phyloP scores from a whole-genome alignment of 2,797 vertebrate genomes.

The Eulemur rubriventer region DNA sequence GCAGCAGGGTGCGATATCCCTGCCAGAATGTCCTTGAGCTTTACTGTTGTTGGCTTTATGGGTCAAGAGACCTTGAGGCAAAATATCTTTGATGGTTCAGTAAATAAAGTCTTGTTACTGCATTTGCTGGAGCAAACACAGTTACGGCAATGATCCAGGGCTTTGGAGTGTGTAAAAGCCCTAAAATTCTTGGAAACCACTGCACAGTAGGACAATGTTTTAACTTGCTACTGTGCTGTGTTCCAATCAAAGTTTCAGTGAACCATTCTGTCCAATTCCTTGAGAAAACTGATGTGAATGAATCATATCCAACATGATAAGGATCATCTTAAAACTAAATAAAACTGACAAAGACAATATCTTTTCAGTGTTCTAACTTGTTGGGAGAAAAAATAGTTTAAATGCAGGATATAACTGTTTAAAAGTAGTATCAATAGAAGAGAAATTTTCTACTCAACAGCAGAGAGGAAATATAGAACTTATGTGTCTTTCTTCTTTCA shows the following conservation, averaged over 20 bases:
- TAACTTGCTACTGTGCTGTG: background rate
- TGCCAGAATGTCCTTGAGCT: background rate
- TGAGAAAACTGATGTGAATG: background rate
- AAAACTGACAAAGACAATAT: background rate
- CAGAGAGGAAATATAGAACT: conserved; percentile 3
- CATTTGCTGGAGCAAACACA: conserved; percentile 34
- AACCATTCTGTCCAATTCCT: conserved; percentile 3
- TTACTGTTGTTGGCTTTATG: conserved; percentile 26
- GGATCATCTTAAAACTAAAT: conserved; percentile 9
- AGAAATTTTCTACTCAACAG: conserved; percentile 15
- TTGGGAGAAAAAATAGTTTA: conserved; percentile 31
- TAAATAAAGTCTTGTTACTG: conserved; percentile 19
- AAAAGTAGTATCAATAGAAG: background rate
- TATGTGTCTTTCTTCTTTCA: background rate
- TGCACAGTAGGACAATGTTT: background rate
- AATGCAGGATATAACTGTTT: conserved; percentile 18
- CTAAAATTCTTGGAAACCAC: conserved; percentile 22
- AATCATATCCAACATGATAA: background rate
- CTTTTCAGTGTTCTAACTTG: conserved; percentile 29
- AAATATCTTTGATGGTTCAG: conserved; percentile 40
- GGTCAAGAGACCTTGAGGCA: conserved; percentile 10
- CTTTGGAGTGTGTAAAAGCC: conserved; percentile 14
- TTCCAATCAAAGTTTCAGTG: conserved; percentile 10
- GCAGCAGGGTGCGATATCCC: background rate
- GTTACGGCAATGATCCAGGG: background rate